These are phyloP conservation scores for Amaurobius ferox DNA, from an alignment of 2,888 invertebrate species.

Conservation along the genomic window DNA sequence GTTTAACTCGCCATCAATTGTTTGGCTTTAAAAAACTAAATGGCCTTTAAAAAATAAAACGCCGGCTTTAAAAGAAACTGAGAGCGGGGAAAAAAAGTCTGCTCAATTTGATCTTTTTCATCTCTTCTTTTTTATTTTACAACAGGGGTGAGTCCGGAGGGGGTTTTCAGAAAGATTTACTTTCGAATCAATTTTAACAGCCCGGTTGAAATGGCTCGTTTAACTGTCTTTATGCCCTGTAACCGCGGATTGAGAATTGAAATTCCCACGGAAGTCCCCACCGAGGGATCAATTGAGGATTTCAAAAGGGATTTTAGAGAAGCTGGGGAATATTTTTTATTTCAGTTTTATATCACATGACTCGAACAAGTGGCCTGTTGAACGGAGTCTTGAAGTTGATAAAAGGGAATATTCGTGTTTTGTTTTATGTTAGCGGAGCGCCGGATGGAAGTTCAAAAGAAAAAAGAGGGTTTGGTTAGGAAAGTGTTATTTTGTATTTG, in stretches of 20 bases:
- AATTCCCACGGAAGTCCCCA: slow-evolving; percentile 47
- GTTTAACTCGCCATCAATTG: slow-evolving; percentile 11
- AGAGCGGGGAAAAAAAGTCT: slow-evolving; percentile 40
- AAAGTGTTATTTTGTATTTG: no score
- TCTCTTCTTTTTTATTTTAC: slow-evolving; percentile 12
- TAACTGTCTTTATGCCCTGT: slow-evolving; percentile 64
- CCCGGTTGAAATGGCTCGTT: slow-evolving; percentile 68
- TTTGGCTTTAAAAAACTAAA: slow-evolving; percentile 20
- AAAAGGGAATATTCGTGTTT: slow-evolving; percentile 8
- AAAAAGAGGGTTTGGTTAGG: no score
- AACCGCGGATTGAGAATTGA: slow-evolving; percentile 57
- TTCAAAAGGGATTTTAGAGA: slow-evolving; percentile 66
- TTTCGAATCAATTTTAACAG: slow-evolving; percentile 71
- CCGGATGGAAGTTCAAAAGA: no score
- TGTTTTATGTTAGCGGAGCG: background rate
- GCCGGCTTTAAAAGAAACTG: background rate
- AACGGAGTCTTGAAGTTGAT: slow-evolving; percentile 26
- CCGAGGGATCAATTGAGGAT: slow-evolving; percentile 64
- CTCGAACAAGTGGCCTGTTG: slow-evolving; percentile 50
- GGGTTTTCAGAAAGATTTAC: slow-evolving; percentile 71
- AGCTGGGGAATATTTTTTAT: slow-evolving; percentile 38
- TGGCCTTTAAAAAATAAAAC: slow-evolving; percentile 19
- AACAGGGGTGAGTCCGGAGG: slow-evolving; percentile 34
- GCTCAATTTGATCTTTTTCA: slow-evolving; percentile 45
- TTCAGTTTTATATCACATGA: slow-evolving; percentile 24